These are phyloP conservation scores for Scaptomyza flava DNA, from an alignment of 2,888 invertebrate species.

Conservation along the genomic window DNA sequence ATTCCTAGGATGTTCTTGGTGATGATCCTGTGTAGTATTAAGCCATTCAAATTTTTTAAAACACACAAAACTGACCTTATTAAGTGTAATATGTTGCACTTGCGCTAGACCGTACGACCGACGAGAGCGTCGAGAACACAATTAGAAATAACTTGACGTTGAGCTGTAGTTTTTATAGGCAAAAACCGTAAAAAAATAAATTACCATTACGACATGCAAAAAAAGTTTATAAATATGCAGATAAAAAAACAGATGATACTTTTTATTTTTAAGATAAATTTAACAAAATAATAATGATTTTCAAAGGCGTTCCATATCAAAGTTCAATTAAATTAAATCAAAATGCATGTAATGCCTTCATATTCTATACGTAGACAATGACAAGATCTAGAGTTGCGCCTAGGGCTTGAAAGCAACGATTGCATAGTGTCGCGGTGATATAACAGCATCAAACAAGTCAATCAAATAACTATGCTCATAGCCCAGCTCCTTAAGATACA, in stretches of 20 bases:
- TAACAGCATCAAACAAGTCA: slow-evolving; percentile 92
- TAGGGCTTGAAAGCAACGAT: slow-evolving; percentile 71
- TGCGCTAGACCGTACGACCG: not conserved
- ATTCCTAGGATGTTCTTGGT: too few species aligned
- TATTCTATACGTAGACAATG: not conserved
- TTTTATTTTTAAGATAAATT: too few species aligned
- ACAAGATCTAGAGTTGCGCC: not conserved
- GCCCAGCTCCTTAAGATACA: slow-evolving; percentile 89
- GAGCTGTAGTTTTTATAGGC: not conserved
- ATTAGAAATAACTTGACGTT: not conserved
- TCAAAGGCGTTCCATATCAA: too few species aligned
- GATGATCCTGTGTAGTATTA: too few species aligned
- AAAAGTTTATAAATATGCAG: too few species aligned
- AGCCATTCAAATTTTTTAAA: too few species aligned
- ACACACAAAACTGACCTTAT: not conserved
- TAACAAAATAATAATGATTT: too few species aligned
- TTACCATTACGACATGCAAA: too few species aligned
- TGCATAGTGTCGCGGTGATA: slow-evolving; percentile 89
- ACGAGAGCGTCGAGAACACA: not conserved
- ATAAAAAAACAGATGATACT: too few species aligned
- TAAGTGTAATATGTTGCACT: not conserved
- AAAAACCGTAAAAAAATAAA: too few species aligned
- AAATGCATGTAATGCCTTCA: not conserved
- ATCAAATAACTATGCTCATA: slow-evolving; percentile 87
- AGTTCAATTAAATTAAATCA: too few species aligned